Evolutionary conservation across 2,888 invertebrate genomes (phyloP), one percentile per base, ranked within the genome.

Genomic region (Acleris literana): DNA sequence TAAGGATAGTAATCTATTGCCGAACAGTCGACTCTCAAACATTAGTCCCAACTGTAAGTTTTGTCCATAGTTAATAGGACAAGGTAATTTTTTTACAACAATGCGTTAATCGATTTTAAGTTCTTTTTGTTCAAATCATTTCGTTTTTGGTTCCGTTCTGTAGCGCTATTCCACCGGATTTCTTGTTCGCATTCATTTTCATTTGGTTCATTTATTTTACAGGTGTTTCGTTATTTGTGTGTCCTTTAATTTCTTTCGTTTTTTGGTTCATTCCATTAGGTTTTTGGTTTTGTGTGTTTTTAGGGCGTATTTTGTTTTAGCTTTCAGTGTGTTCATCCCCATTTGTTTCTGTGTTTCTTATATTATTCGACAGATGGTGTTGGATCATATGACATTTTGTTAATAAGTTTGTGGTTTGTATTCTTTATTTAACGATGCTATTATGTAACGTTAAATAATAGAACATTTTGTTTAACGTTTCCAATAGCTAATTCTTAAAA

Each of bases 101-200:
- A 33, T 5, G 13, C 64, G 58, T 64, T 54, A 64, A 59, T 64
- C 64, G 53, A 64, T 33, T 58, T 29, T 2, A 13, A 7, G 9
- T n/a, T 33, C 11, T 16, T 49, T 44, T 63, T 18, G 22, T 46
- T 2, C 29, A 29, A 9, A 6, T 57, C 17, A 59, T 60, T 33
- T 44, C 48, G 52, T 49, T 65, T 68, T 57, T 53, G 56, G 68
- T 69, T 69, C 60, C 61, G 54, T 63, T 55, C 65, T 71, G 68
- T 56, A 58, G 33, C n/a, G 64, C 48, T 58, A 63, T 70, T 61
- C 69, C 53, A 29, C 63, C 13, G n/a, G 29, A 18, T 39, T 25
- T 46, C 51, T 20, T 43, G 17, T 20, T 60, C 16, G 39, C 11
- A 20, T 54, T 54, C 17, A 59, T 44, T 54, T 60, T 39, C 49